phyloP scores from a whole-genome alignment of 2,797 vertebrate species.

The Coregonus ussuriensis region DNA sequence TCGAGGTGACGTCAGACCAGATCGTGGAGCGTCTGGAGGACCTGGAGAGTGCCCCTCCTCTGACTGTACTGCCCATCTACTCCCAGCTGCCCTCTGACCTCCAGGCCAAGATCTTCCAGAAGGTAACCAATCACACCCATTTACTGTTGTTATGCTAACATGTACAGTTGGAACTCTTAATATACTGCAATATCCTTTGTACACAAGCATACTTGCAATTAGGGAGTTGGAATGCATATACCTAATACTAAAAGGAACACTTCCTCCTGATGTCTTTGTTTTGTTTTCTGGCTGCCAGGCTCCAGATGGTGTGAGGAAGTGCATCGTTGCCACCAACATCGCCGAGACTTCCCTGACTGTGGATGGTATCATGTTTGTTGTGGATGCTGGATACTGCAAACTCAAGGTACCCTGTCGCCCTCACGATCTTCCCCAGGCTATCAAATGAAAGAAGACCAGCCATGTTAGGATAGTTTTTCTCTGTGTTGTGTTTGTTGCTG shows the following conservation, averaged over 20 bases:
- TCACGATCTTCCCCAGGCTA: neutral
- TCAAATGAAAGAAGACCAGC: neutral
- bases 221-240: neutral
- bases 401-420: constrained; percentile 81
- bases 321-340: constrained; percentile 98
- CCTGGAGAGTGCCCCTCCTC: constrained; percentile 89
- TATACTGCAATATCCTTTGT: neutral
- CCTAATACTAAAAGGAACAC: neutral
- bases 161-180: neutral
- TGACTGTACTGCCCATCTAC: constrained; percentile 97
- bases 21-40: constrained; percentile 95
- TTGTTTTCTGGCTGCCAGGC: constrained; percentile 75
- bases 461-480: neutral
- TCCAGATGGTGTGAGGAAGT: constrained; percentile 96
- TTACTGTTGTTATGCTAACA: neutral
- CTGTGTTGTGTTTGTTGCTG: neutral
- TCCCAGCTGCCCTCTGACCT: constrained; percentile 97
- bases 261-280: neutral
- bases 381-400: constrained; percentile 98
- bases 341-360: constrained; percentile 98
- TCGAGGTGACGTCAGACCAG: constrained; percentile 99
- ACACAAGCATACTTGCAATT: too few species aligned
- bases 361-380: constrained; percentile 99
- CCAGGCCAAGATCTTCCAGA: constrained; percentile 99
- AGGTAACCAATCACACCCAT: constrained; percentile 72